Percentiles rank a stretch among this genome's conserved stretches.
phyloP scores from a whole-genome alignment of 2,113 vertebrate species.

The Trogon melanurus region DNA sequence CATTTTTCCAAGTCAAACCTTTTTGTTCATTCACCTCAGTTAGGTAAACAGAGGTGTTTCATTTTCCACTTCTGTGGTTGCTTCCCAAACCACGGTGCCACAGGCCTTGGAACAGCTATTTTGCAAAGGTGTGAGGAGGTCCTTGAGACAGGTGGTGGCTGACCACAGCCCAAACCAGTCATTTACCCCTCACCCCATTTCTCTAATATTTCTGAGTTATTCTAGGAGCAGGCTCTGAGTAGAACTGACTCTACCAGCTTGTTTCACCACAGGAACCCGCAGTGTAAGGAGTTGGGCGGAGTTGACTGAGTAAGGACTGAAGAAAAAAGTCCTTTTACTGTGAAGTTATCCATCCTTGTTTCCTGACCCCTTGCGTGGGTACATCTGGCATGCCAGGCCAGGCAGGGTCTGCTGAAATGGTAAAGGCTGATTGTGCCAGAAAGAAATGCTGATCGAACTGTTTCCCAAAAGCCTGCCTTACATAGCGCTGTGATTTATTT shows the following conservation, averaged over 20 bases:
- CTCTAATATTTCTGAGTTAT: not conserved
- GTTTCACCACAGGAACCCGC: not conserved
- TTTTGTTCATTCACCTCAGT: not conserved
- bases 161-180: not conserved
- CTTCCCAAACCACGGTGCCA: not conserved
- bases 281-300: not conserved
- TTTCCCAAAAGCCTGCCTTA: not conserved
- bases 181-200: accelerated
- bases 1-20: not conserved
- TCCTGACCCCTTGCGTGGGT: accelerated
- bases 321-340: not conserved
- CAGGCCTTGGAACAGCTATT: not conserved
- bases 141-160: not conserved
- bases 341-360: not conserved
- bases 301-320: accelerated
- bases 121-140: not conserved
- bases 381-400: not conserved
- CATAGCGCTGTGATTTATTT: not conserved
- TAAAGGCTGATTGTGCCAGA: not conserved
- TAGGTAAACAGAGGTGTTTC: not conserved
- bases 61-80: not conserved
- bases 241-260: too few species aligned
- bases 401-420: not conserved
- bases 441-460: not conserved
- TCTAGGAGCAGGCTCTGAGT: not conserved